Evolutionary conservation across 2,888 invertebrate genomes (phyloP).

Genomic region (Lordiphosa fenestrarum): DNA sequence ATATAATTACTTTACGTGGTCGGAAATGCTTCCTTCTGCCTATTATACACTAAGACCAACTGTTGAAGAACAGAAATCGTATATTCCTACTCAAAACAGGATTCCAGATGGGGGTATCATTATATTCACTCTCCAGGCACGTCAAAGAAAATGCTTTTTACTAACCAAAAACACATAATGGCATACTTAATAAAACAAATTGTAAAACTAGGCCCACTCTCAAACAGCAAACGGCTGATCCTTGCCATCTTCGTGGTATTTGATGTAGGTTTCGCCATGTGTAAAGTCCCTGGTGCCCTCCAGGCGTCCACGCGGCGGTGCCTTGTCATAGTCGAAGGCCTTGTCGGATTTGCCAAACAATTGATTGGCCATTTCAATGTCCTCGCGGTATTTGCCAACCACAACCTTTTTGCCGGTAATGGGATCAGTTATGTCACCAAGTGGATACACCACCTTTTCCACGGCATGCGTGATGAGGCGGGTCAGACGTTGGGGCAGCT

Average conservation of each 20-base stretch:
- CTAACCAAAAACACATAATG: conserved; percentile 10
- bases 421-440: conserved; percentile 93
- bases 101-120: no score
- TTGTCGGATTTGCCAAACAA: conserved; percentile 86
- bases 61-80: no score
- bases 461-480: conserved; percentile 90
- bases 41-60: no score
- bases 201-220: conserved; percentile 35
- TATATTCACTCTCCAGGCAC: not conserved
- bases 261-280: conserved; percentile 87
- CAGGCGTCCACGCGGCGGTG: conserved; percentile 89
- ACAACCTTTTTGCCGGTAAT: conserved; percentile 90
- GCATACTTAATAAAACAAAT: conserved; percentile 23
- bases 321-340: conserved; percentile 88
- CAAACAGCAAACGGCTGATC: conserved; percentile 87
- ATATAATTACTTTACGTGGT: no score
- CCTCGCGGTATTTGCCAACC: conserved; percentile 87
- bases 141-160: conserved; percentile 19
- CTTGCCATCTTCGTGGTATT: conserved; percentile 89
- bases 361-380: conserved; percentile 85
- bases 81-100: no score
- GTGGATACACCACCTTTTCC: conserved; percentile 88
- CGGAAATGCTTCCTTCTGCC: no score
- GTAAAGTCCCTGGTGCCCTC: conserved; percentile 91
- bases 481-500: conserved; percentile 87